Conservation (phyloP, 2,888 invertebrate species). For the Drosophila neotestacea region DNA sequence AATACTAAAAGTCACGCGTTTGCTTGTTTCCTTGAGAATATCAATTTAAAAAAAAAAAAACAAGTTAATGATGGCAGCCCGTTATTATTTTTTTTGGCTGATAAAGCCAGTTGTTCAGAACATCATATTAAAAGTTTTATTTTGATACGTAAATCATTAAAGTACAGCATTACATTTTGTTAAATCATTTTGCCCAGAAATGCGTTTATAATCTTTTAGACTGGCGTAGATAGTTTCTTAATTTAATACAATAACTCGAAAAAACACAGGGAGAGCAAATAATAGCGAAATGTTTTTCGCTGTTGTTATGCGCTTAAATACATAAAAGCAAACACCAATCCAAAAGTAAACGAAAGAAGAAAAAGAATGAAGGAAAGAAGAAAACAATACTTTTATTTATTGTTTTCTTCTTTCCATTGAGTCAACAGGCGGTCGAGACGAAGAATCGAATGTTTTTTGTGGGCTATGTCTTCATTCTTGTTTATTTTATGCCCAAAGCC, state of each 20-base stretch:
- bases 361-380: neutral
- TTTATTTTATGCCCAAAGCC: conserved; percentile 19
- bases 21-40: conserved; percentile 32
- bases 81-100: conserved; percentile 9
- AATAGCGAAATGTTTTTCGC: conserved; percentile 22
- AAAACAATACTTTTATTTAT: neutral
- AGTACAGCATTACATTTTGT: neutral
- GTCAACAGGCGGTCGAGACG: conserved; percentile 12
- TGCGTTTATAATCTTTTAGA: too few species aligned
- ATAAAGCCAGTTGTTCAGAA: conserved; percentile 51
- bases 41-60: conserved; percentile 24
- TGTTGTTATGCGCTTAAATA: conserved; percentile 54
- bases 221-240: too few species aligned
- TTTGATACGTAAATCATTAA: neutral
- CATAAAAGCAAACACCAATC: conserved; percentile 7
- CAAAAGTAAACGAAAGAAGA: conserved; percentile 4
- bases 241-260: neutral
- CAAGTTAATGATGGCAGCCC: conserved; percentile 11
- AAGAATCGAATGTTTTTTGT: conserved; percentile 9
- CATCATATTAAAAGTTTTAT: conserved; percentile 1
- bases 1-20: conserved; percentile 52
- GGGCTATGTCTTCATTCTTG: neutral
- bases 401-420: neutral
- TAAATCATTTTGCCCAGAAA: too few species aligned
- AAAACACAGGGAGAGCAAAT: neutral